A percentile compares a stretch with the other conserved stretches of the same genome.
Conservation (phyloP, 2,888 invertebrate species). For the Eupithecia dodoneata region DNA sequence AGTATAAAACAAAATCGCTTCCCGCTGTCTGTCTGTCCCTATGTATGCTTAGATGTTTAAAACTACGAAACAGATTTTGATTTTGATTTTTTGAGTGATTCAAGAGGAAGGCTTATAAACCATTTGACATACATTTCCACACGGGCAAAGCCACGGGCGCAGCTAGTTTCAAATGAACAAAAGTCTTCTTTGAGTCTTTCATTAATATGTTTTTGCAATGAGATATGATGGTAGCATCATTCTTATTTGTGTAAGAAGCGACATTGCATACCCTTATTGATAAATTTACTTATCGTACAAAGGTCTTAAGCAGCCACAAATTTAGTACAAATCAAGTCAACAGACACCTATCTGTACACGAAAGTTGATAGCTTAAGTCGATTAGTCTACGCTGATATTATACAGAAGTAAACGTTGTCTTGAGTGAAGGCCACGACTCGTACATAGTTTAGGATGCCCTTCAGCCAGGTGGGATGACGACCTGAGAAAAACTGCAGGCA, state of each 20-base stretch:
- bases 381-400: neutral
- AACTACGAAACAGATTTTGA: too few relatives aligned
- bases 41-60: too few relatives aligned
- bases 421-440: too few relatives aligned
- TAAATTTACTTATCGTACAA: conserved; percentile 2
- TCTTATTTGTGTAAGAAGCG: neutral
- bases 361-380: neutral
- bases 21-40: too few relatives aligned
- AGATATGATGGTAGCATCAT: neutral
- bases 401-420: neutral
- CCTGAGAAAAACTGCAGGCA: too few relatives aligned
- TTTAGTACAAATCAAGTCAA: neutral
- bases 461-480: too few relatives aligned
- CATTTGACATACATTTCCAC: too few relatives aligned
- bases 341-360: neutral
- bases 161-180: neutral
- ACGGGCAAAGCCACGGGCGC: too few relatives aligned
- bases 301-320: neutral
- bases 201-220: neutral
- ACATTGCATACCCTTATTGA: neutral
- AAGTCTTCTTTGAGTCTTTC: neutral
- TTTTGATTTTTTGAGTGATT: too few relatives aligned
- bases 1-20: too few relatives aligned
- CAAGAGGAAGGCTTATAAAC: too few relatives aligned
- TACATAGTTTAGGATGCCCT: too few relatives aligned